Evolutionary conservation across 2,888 invertebrate genomes (phyloP).

Genomic region (Nysson spinosus): DNA sequence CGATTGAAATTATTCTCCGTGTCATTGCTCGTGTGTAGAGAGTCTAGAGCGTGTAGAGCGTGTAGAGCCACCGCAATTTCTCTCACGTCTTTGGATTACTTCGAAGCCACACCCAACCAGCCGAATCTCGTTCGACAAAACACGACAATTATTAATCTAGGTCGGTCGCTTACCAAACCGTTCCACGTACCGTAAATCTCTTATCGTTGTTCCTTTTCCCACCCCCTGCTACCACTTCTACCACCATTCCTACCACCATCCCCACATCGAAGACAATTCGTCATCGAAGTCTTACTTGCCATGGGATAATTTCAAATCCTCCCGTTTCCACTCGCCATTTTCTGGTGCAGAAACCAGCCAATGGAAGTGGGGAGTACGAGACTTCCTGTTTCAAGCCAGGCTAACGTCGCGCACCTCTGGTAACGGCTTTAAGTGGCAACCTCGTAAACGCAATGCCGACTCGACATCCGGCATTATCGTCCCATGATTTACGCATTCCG

Average conservation of each 20-base stretch:
- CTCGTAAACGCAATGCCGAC: slow-evolving; percentile 66
- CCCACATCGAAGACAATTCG: slow-evolving; percentile 30
- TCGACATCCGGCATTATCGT: slow-evolving; percentile 74
- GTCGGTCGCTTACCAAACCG: not conserved
- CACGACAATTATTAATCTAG: slow-evolving; percentile 35
- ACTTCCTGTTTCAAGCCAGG: too few relatives aligned
- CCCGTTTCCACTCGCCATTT: too few relatives aligned
- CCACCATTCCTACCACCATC: not conserved
- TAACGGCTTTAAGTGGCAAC: slow-evolving; percentile 49
- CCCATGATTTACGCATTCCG: slow-evolving; percentile 70
- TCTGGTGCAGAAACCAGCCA: too few relatives aligned
- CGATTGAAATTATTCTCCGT: slow-evolving; percentile 22
- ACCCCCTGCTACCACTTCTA: not conserved
- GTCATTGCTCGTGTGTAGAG: slow-evolving; percentile 9
- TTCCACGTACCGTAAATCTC: slow-evolving; percentile 22
- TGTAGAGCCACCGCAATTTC: slow-evolving; percentile 18
- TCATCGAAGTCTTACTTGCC: slow-evolving; percentile 29
- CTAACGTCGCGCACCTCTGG: too few relatives aligned
- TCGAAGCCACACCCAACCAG: not conserved
- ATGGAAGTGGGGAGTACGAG: too few relatives aligned
- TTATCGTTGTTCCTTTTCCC: slow-evolving; percentile 4
- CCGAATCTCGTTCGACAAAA: slow-evolving; percentile 35
- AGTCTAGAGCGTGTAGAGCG: too few relatives aligned
- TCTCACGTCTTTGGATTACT: slow-evolving; percentile 25
- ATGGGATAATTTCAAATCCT: slow-evolving; percentile 19